A percentile compares a stretch with the other conserved stretches of the same genome.
Evolutionary conservation across 2,113 vertebrate genomes (phyloP).

Genomic region (Equus quagga): DNA sequence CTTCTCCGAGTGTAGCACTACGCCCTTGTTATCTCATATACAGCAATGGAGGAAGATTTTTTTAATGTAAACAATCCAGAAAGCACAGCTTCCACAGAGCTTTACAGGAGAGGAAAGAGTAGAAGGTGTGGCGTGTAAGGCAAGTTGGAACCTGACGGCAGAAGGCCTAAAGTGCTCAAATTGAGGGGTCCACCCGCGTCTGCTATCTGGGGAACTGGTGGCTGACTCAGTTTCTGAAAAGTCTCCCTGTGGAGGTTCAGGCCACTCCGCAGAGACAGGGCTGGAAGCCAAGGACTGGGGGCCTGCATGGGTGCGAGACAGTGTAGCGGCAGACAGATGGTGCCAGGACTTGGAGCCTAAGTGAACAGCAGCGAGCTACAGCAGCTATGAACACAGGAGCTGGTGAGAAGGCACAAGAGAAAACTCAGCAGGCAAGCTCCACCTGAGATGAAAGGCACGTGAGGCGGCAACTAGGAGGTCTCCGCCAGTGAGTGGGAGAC

Average conservation of each 20-base stretch:
- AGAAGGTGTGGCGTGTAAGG: neutral
- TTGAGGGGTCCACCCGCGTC: rapidly evolving
- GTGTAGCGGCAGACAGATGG: neutral
- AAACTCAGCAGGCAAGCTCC: neutral
- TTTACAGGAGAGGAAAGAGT: neutral
- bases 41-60: neutral
- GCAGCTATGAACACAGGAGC: neutral
- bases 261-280: neutral
- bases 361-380: neutral
- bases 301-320: neutral
- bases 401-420: neutral
- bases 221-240: neutral
- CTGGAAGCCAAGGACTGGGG: neutral
- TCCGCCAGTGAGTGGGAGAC: neutral
- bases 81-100: neutral
- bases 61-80: neutral
- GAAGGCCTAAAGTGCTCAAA: neutral
- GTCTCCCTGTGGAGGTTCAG: neutral
- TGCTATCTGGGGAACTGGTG: neutral
- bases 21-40: neutral
- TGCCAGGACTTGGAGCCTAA: neutral
- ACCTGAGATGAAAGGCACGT: neutral
- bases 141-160: neutral
- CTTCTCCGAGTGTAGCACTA: neutral
- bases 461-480: neutral